Base-by-base conservation (phyloP, 2,797 vertebrate species). In the Dendrocincla tyrannina region DNA sequence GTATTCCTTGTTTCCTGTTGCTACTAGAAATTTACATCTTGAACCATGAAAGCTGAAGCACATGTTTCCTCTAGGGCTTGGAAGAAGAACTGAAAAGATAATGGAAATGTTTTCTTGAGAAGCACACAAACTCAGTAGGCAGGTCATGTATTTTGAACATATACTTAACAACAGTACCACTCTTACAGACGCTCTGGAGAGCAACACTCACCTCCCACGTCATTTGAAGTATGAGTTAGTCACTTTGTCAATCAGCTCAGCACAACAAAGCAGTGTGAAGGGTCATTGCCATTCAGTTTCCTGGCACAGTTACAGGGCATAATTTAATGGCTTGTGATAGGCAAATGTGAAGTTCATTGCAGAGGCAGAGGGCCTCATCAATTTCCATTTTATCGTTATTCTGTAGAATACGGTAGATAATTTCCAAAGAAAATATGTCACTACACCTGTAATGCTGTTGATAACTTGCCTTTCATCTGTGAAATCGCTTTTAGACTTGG, bases 381-480 rank as follows among this genome's bases (percentile, higher is more conserved):
- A 35, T 82, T 93, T 82, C 13, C 22, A 46, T 68, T 84, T 96
- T 91, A 58, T 82, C 0, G 0, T 59, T 78, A 68, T 83, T 67
- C 52, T 79, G 24, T 90, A 85, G 70, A 82, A 82, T 60, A 58
- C 2, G 7, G 55, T 22, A 69, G 68, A 69, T 79, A 55, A 95
- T 97, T 97, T 95, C 75, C 42, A 85, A 86, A 92, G 84, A 95
- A 88, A 91, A 88, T 37, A 93, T 58, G 11, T 17, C 44, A 78
- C 20, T 47, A 42, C 58, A 87, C 75, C 79, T 94, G 52, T 90
- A 95, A 85, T 14, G 50, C 41, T 93, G 67, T 83, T 90, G 88
- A 94, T 95, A 97, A 96, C 59, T 91, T 94, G 52, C 79, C 63
- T 97, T 89, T 96, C 93, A 74, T 84, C 73, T 97, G 73, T 96